These are phyloP conservation scores for Leptopilina drosophilae DNA, from an alignment of 2,888 invertebrate species.

Conservation along the genomic window DNA sequence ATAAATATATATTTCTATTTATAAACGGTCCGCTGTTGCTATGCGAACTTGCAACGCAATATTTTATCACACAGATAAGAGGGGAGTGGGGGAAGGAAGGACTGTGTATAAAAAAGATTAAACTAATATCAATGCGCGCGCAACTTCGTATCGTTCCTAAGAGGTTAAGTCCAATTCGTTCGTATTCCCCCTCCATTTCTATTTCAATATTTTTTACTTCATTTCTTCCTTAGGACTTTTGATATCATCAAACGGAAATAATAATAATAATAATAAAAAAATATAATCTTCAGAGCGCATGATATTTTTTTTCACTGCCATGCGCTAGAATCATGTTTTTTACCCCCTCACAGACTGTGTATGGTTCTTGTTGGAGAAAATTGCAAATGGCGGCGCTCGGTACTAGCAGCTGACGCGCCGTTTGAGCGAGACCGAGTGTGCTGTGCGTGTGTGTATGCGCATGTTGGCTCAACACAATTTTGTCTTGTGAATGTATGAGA, in stretches of 20 bases:
- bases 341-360: conserved; percentile 47
- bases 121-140: conserved; percentile 57
- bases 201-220: not conserved
- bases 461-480: not conserved
- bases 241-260: no score
- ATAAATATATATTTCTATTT: conserved; percentile 72
- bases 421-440: not conserved
- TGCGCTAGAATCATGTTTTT: conserved; percentile 47
- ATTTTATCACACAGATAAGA: not conserved
- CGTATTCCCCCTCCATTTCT: not conserved
- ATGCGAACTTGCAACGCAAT: conserved; percentile 60
- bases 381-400: conserved; percentile 72
- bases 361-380: conserved; percentile 60
- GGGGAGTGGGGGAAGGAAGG: conserved; percentile 43
- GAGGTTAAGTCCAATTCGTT: conserved; percentile 39
- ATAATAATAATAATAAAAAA: not conserved
- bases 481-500: conserved; percentile 37
- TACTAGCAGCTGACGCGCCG: conserved; percentile 67
- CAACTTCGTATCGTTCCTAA: not conserved
- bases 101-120: conserved; percentile 52
- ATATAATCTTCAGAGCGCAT: not conserved
- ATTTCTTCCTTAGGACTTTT: not conserved
- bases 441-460: conserved; percentile 20
- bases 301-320: not conserved
- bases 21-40: conserved; percentile 70